Evolutionary conservation across 2,888 invertebrate species (phyloP).

Genomic region (Gasteruption jaculator): DNA sequence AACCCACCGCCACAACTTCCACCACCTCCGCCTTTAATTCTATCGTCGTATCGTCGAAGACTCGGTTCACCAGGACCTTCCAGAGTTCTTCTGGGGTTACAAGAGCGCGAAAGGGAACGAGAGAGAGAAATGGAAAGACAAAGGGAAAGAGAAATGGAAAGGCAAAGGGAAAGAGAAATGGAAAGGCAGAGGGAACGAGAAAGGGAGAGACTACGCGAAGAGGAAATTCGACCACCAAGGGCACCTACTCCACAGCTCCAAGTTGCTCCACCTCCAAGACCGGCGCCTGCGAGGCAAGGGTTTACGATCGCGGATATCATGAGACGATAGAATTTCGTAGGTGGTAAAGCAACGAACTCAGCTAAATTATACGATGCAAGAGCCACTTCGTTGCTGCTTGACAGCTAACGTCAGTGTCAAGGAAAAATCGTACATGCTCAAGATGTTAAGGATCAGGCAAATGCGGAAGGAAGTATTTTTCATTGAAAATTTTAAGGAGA

Average conservation of each 20-base stretch:
- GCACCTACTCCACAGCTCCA: constrained; percentile 45
- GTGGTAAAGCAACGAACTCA: neutral
- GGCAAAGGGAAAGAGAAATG: constrained; percentile 35
- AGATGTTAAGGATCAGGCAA: too few species aligned
- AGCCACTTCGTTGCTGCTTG: too few species aligned
- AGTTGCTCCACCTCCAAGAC: constrained; percentile 58
- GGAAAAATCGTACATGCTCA: too few species aligned
- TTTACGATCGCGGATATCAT: constrained; percentile 90
- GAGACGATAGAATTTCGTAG: constrained; percentile 79
- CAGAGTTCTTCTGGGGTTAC: constrained; percentile 43
- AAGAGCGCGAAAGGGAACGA: constrained; percentile 43
- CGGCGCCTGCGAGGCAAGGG: constrained; percentile 69
- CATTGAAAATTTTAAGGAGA: too few species aligned
- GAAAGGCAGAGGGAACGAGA: constrained; percentile 30
- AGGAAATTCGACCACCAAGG: constrained; percentile 50
- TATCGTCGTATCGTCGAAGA: constrained; percentile 45
- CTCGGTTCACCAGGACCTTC: constrained; percentile 47
- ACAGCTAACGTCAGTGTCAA: too few species aligned
- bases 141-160: constrained; percentile 28
- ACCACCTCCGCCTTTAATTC: constrained; percentile 44
- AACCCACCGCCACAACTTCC: constrained; percentile 41
- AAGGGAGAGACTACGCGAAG: constrained; percentile 30
- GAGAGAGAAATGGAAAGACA: constrained; percentile 32
- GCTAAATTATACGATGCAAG: too few species aligned
- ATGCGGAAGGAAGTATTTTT: too few species aligned